phyloP scores from a whole-genome alignment of 2,888 invertebrate genomes.

The Cryptocephalus moraei region DNA sequence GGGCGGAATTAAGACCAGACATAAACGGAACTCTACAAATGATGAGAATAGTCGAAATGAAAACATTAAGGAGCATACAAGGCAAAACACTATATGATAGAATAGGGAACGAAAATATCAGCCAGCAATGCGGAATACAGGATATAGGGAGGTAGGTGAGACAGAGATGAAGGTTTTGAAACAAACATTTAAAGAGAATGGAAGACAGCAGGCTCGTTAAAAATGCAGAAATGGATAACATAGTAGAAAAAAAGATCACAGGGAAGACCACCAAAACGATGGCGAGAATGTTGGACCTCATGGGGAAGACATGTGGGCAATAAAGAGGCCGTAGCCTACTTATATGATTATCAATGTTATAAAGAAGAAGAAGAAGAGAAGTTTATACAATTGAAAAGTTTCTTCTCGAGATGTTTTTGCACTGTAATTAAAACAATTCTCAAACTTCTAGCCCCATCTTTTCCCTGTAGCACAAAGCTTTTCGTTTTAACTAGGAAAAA shows the following conservation, averaged over 20 bases:
- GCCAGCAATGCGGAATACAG: background rate
- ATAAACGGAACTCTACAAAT: too few species aligned
- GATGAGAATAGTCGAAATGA: background rate
- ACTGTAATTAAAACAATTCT: too few species aligned
- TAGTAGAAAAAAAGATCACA: background rate
- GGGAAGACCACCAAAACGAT: too few species aligned
- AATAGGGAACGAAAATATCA: background rate
- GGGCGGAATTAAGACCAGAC: too few species aligned
- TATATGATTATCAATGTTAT: too few species aligned
- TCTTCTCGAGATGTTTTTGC: too few species aligned
- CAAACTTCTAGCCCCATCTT: too few species aligned
- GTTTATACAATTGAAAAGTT: too few species aligned
- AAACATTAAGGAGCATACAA: background rate
- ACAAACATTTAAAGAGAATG: background rate
- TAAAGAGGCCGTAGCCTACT: background rate
- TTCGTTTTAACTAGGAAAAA: too few species aligned
- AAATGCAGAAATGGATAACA: background rate
- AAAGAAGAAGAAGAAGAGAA: too few species aligned
- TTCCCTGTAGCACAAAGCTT: too few species aligned
- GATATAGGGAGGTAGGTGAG: background rate
- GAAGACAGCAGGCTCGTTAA: background rate
- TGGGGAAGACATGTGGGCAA: background rate
- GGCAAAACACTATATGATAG: background rate
- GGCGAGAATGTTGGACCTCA: too few species aligned
- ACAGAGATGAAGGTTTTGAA: background rate